Base-by-base conservation (phyloP, 2,888 invertebrate species). In the Tholera decimalis region DNA sequence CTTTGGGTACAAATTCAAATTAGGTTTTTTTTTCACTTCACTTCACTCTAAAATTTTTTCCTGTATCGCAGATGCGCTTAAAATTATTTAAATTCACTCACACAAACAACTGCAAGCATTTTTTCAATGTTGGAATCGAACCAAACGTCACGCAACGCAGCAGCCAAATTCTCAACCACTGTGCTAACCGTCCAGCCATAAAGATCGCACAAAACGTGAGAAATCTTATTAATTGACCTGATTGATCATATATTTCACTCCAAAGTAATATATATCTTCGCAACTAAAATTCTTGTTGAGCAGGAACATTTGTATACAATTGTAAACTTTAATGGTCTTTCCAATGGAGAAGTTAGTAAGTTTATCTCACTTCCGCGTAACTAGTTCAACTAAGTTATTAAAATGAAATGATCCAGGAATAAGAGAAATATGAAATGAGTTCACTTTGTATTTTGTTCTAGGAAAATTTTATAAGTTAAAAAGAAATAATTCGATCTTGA, bases 361-460 rank as follows among this genome's bases (percentile, higher is more conserved):
- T 69, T 65, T 54, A 50, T 66, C 54, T 47, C 18, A 65, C 46
- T 68, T 49, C 41, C 37, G 3, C 11, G 26, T 55, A 66, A 73
- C 69, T 65, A 54, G 66, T 65, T 73, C 35, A 41, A 53, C 51
- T 46, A 73, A 66, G 54, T 73, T 68, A 65, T 69, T 69, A 73
- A 73, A 65, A 73, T 65, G 35, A 53, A 73, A 18, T 65, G 49
- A 69, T 73, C 20, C 49, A 15, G 24, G 11, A 73, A 20, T 53
- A 41, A 73, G n/a, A 66, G 26, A 54, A 54, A 54, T 39, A 30
- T 35, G n/a, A 46, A 50, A 43, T 41, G 47, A 13, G n/a, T 26
- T 61, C 26, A 22, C 18, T 71, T 70, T 47, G 18, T 28, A 47
- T 28, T 46, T 43, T 37, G 20, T 44, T n/a, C 11, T 3, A 5